Base-by-base conservation (phyloP, 2,888 invertebrate genomes). In the Cotesia congregata region DNA sequence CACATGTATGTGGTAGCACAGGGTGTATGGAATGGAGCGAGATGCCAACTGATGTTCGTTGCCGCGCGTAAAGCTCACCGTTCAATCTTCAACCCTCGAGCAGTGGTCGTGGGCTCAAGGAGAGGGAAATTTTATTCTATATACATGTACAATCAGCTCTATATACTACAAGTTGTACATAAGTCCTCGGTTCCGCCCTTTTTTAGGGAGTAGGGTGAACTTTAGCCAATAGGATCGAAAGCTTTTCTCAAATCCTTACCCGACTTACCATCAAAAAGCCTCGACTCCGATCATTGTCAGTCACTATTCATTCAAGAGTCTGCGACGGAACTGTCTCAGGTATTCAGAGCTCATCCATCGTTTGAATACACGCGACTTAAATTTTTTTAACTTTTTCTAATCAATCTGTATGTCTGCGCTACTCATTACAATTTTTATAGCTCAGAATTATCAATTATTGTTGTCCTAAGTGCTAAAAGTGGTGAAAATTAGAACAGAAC, bases 231-330 rank as follows among this genome's bases (percentile, higher is more conserved):
- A 62, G 65, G 39, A 62, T n/a, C 40, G 6, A 61, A 75, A 67
- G 76, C 69, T 76, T 72, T 76, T 77, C 82, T 80, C 80, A 76
- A 80, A 79, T 79, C 78, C 67, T 77, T 78, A 79, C 76, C 78
- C 80, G 77, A 74, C 80, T 77, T 79, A 78, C 79, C 85, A 85
- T 85, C 84, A 83, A 85, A 85, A 86, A 87, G 87, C 86, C 84
- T 82, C 80, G 75, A 72, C 77, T 81, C 78, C 81, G 82, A 82
- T 85, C 85, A 86, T 80, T 81, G 84, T 82, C 86, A 86, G 87
- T 85, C 85, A 86, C 82, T 81, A 81, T 83, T 81, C 80, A 80
- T 83, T 82, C 65, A 77, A 80, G 81, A 83, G 82, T 82, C 79
- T 79, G 79, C 39, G 67, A 64, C 50, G 62, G 40, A 67, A 71